Base-by-base conservation (phyloP, 2,797 vertebrate genomes). In the Anisognathus igniventris region DNA sequence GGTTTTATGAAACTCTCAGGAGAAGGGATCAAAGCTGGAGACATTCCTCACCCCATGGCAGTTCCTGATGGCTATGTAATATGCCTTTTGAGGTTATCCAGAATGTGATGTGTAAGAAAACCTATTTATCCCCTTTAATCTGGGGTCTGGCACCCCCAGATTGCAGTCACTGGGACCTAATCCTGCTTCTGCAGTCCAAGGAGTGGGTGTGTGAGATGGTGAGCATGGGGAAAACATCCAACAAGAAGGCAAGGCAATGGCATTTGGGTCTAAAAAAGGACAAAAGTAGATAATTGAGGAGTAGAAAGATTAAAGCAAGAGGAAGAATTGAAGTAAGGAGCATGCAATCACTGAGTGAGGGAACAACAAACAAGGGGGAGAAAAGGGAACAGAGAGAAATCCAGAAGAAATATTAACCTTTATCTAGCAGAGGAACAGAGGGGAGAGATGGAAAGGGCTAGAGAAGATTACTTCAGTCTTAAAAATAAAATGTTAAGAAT, bases 321-420 rank as follows among this genome's bases (percentile, higher is more conserved):
- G 58, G 12, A 40, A 84, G 44, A 70, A 17, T 2, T 8, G 31
- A 25, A 82, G 6, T n/a, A 89, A 73, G 35, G 16, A 66, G 5
- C 3, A 3, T 12, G 8, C 4, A 22, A 6, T 40, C 25, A 14
- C 4, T 37, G 7, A 65, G 12, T 25, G 5, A 10, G 6, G 23
- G 62, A 75, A 66, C 14, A n/a, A 48, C 4, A 47, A 14, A 12
- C 2, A 21, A 66, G 7, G 0, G 2, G 2, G 0, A 2, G 3
- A 1, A 6, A 71, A 66, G 68, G 18, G 20, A 79, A 9, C 10
- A 28, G 27, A 10, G 14, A 42, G 6, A 78, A 56, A 20, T 66
- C 4, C 10, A 82, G 72, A 58, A 76, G 25, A 88, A 86, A 61
- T 39, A 77, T 51, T 37, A 31, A 33, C 2, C 14, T 77, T 82